These are phyloP conservation scores for Scartelaos histophorus DNA, from an alignment of 2,113 vertebrate species.

Conservation along the genomic window DNA sequence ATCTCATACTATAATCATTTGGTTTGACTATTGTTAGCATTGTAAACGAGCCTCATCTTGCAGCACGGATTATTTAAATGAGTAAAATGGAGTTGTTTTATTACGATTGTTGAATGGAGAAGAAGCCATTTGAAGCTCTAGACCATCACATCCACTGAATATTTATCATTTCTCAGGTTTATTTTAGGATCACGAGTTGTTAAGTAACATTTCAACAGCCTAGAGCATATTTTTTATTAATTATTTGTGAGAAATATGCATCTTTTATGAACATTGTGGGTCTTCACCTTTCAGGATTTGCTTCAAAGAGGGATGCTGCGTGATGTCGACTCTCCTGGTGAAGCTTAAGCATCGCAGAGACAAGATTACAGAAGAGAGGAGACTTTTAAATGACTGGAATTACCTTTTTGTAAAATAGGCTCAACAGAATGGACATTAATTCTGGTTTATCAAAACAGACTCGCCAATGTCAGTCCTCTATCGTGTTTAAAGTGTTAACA, in stretches of 20 bases:
- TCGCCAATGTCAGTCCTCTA: constrained; percentile 24
- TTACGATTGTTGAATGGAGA: constrained; percentile 1
- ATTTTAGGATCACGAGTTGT: neutral
- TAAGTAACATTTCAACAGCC: neutral
- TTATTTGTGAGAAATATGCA: constrained; percentile 5
- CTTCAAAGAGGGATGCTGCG: constrained; percentile 46
- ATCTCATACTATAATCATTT: constrained; percentile 4
- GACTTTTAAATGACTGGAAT: constrained; percentile 7
- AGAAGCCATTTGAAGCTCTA: neutral
- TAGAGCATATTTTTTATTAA: neutral
- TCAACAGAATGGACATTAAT: constrained; percentile 10
- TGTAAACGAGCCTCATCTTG: neutral
- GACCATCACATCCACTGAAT: constrained; percentile 2
- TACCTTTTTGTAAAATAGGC: constrained; percentile 55
- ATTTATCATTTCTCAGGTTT: constrained; percentile 1
- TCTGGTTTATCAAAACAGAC: neutral
- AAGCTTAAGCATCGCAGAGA: constrained; percentile 33
- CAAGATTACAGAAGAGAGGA: constrained; percentile 16
- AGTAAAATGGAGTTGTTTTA: neutral
- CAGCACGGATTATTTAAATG: neutral
- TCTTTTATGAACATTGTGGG: neutral
- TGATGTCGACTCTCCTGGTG: constrained; percentile 43
- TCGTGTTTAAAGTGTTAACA: neutral
- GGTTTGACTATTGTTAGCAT: neutral
- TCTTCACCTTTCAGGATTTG: constrained; percentile 47